Evolutionary conservation across 2,888 invertebrate genomes (phyloP).

Genomic region (Eupithecia exiguata): DNA sequence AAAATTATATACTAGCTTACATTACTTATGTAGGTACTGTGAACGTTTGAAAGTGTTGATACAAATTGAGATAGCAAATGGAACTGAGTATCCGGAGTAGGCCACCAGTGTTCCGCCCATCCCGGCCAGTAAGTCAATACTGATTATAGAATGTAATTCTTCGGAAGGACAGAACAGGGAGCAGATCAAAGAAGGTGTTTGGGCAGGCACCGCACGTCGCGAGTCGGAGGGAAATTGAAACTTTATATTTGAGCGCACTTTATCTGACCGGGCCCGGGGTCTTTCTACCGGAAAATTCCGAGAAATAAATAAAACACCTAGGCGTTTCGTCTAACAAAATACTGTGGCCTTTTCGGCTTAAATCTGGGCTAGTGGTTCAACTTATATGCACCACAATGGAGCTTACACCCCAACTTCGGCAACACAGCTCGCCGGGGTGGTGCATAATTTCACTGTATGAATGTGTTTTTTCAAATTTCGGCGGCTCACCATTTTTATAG

Average conservation of each 20-base stretch:
- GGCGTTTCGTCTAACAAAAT: constrained; percentile 48
- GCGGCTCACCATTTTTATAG: background rate
- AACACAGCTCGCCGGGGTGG: background rate
- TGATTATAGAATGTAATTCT: constrained; percentile 45
- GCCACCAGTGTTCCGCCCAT: background rate
- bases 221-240: constrained; percentile 75
- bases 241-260: constrained; percentile 81
- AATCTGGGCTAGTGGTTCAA: background rate
- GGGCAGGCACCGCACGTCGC: constrained; percentile 68
- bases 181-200: constrained; percentile 64
- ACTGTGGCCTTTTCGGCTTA: background rate
- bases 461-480: background rate
- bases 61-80: background rate
- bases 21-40: background rate
- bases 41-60: background rate
- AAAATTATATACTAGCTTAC: background rate
- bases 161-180: constrained; percentile 35
- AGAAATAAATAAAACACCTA: constrained; percentile 71
- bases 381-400: background rate
- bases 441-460: background rate
- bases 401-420: background rate
- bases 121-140: constrained; percentile 5
- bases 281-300: constrained; percentile 68
- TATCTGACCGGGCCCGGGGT: constrained; percentile 73
- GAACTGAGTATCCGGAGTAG: background rate